These are phyloP conservation scores for Pongo pygmaeus DNA, from an alignment of 2,113 vertebrate species.

Conservation along the genomic window DNA sequence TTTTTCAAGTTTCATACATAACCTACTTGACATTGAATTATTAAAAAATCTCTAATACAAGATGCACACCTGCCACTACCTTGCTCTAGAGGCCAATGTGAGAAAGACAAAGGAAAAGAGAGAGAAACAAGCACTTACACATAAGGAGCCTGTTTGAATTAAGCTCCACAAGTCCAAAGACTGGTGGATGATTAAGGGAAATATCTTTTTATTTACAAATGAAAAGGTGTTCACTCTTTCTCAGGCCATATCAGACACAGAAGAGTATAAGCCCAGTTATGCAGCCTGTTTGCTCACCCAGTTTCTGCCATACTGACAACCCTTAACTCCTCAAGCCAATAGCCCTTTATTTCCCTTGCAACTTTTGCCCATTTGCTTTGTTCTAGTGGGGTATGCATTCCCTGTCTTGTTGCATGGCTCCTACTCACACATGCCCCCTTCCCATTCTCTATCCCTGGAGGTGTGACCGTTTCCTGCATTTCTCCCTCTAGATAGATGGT, in stretches of 20 bases:
- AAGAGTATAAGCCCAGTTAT: background rate
- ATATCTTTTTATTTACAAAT: constrained; percentile 40
- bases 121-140: background rate
- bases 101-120: background rate
- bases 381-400: rapidly evolving
- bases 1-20: background rate
- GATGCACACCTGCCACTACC: background rate
- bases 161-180: background rate
- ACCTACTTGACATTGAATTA: background rate
- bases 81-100: background rate
- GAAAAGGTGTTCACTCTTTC: constrained; percentile 9
- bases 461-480: background rate
- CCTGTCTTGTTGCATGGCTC: background rate
- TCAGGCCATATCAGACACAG: background rate
- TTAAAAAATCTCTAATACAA: rapidly evolving
- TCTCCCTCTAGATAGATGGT: background rate
- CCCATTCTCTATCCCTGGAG: background rate
- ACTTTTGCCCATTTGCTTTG: background rate
- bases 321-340: background rate
- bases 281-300: background rate
- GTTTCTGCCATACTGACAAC: background rate
- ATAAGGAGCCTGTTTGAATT: constrained; percentile 5
- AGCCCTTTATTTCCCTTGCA: background rate
- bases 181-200: constrained; percentile 40
- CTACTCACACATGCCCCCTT: background rate